Base-by-base conservation (phyloP, 2,113 vertebrate species). In the Psittacula cyanocephala region DNA sequence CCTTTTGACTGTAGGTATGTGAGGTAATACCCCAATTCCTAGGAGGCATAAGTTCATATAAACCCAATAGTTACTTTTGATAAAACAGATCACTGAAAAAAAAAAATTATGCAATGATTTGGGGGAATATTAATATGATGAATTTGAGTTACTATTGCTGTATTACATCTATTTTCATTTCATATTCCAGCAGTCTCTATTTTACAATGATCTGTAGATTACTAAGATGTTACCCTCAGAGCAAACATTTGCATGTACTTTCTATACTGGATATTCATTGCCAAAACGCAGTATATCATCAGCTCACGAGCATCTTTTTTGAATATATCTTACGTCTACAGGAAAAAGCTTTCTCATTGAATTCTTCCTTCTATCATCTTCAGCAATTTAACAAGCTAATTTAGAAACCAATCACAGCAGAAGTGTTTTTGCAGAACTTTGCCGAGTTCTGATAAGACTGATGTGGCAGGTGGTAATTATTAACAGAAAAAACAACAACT, bases 391-490 rank as follows among this genome's bases (percentile, higher is more conserved):
- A 82, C 37, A 71, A 46, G 25, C 65, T 94, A 68, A 82, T 92
- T 94, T 86, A 75, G 62, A 91, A 91, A 59, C 41, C 28, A 57
- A 37, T 83, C 82, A 62, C 50, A 91, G 71, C 33, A 84, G 46
- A 86, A 89, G 13, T 15, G 9, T 81, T 28, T 91, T 82, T 83
- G 67, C 29, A 39, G 81, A 92, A 74, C 35, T 84, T 92, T 4
- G 6, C 68, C 49, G 64, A 71, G 50, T 92, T 97, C 89, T 89
- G 69, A 6, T 94, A 59, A 91, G 88, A 67, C 83, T 74, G 70
- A 39, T 57, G 24, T 78, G 81, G 47, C 65, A 96, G 71, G 60
- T 59, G 77, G 75, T 75, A 93, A 92, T 91, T 96, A 89, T 89
- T 71, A 90, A 88, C 44, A 92, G 84, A 86, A 83, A 62, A 62